Percentiles rank a stretch among this genome's conserved stretches.
phyloP scores from a whole-genome alignment of 2,113 vertebrate genomes.

The Eupsittula cactorum region DNA sequence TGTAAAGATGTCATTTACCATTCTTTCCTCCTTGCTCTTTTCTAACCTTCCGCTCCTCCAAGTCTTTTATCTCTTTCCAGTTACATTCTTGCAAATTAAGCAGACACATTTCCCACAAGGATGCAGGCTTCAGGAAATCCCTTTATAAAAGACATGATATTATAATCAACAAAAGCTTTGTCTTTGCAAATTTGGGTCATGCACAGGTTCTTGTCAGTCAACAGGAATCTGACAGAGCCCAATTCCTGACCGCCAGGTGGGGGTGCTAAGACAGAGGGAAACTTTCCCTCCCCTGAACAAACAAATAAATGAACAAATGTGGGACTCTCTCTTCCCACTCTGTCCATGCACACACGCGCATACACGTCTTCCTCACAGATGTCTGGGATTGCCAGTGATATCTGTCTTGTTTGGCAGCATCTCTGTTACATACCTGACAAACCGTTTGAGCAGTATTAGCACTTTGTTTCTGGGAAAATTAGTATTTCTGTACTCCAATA shows the following conservation, averaged over 20 bases:
- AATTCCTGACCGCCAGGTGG: conserved; percentile 17
- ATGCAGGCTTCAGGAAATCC: background rate
- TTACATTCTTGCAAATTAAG: background rate
- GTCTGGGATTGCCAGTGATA: background rate
- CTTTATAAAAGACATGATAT: background rate
- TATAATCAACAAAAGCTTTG: background rate
- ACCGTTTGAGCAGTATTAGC: background rate
- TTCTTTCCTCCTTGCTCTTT: background rate
- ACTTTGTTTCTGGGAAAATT: background rate
- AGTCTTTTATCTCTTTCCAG: background rate
- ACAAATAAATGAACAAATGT: background rate
- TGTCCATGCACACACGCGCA: background rate
- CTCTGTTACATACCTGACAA: background rate
- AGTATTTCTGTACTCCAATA: background rate
- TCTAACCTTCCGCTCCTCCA: background rate
- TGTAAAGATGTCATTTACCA: background rate
- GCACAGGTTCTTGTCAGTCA: background rate
- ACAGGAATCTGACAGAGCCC: background rate
- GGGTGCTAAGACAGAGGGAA: conserved; percentile 27
- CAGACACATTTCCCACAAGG: background rate
- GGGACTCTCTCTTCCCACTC: background rate
- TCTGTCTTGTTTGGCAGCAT: rapidly evolving
- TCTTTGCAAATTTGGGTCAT: background rate
- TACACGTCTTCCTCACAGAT: background rate
- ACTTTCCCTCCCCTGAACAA: background rate